phyloP scores from a whole-genome alignment of 2,888 invertebrate genomes.

The Drosophila testacea region DNA sequence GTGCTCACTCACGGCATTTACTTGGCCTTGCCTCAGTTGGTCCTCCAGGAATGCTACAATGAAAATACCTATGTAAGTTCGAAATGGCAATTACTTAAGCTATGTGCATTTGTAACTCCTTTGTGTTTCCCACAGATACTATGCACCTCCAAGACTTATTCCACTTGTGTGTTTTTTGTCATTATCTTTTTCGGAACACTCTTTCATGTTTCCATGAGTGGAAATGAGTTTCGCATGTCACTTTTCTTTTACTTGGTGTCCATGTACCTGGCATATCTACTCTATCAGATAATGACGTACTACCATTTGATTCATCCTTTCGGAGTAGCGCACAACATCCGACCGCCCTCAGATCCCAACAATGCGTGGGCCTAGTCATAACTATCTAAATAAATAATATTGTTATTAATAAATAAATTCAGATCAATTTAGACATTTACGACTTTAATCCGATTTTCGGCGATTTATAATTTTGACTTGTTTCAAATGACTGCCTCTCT shows the following conservation, averaged over 20 bases:
- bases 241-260: conserved; percentile 39
- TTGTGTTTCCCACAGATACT: conserved; percentile 27
- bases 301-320: conserved; percentile 22
- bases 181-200: conserved; percentile 25
- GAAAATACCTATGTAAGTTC: conserved; percentile 19
- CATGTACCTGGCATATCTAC: conserved; percentile 5
- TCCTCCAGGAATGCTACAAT: conserved; percentile 38
- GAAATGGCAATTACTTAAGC: neutral
- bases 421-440: neutral
- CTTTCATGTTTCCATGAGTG: conserved; percentile 54
- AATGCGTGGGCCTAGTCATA: conserved; percentile 29
- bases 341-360: neutral
- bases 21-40: conserved; percentile 34
- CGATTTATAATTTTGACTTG: conserved; percentile 20
- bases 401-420: neutral
- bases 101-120: neutral
- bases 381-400: neutral
- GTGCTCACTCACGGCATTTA: conserved; percentile 29
- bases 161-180: conserved; percentile 10
- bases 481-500: conserved; percentile 28
- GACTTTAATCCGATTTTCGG: conserved; percentile 22
- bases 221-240: conserved; percentile 56
- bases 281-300: conserved; percentile 25
- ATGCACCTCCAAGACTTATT: conserved; percentile 15
- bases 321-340: conserved; percentile 22